Percentiles rank a stretch among this genome's conserved stretches.
phyloP scores from a whole-genome alignment of 92 coral and sea anemone species.

The Phenganax subtilis region DNA sequence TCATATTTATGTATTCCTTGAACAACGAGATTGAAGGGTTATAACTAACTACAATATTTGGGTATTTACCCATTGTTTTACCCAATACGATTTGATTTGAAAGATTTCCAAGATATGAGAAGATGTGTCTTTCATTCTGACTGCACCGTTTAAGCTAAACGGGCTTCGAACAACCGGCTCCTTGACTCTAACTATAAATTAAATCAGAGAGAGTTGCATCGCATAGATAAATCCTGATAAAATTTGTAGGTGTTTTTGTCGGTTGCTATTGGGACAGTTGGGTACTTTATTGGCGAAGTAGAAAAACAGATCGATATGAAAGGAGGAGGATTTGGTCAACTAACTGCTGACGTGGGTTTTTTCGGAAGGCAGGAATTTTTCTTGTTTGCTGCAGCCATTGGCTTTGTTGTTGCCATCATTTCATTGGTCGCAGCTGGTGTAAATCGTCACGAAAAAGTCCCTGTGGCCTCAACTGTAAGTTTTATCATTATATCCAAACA shows the following conservation, averaged over 20 bases:
- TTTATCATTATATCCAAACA: not conserved
- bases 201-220: too few species aligned
- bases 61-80: too few species aligned
- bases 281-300: not conserved
- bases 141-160: too few species aligned
- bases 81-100: too few species aligned
- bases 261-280: constrained; percentile 1
- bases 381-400: not conserved
- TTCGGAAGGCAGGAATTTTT: constrained; percentile 9
- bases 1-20: too few species aligned
- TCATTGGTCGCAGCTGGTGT: not conserved
- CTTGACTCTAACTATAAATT: too few species aligned
- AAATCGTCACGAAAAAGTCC: not conserved
- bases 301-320: not conserved
- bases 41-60: too few species aligned
- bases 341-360: not conserved
- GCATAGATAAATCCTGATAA: too few species aligned
- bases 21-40: too few species aligned
- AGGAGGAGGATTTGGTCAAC: not conserved
- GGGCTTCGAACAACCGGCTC: too few species aligned
- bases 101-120: too few species aligned
- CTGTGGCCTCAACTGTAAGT: not conserved
- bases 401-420: not conserved
- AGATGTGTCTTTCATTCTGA: too few species aligned
- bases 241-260: not conserved